Evolutionary conservation across 2,888 invertebrate species (phyloP), one percentile per base, ranked within the genome.

Genomic region (Xestia rhomboidea): DNA sequence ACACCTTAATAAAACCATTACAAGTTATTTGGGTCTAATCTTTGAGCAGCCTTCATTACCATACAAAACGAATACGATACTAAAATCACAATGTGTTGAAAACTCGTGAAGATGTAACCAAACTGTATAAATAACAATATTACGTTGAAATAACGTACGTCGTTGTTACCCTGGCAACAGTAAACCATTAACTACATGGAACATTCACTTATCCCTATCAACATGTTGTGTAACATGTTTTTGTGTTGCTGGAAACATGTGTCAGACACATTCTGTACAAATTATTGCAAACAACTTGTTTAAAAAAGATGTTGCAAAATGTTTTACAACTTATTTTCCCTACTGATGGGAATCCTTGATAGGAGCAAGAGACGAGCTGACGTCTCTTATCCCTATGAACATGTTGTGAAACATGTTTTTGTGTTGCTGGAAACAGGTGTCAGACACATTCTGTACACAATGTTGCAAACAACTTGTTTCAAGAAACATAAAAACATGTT

Each of bases 11-110:
- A 67, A 46, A 73, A 74, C 68, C 67, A 69, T 38, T 54, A 76
- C 63, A 54, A 69, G 77, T 83, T 90, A 89, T 91, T 93, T 92
- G 91, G 92, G 91, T 92, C 91, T 84, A 89, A 85, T 90, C 90
- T 91, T 93, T 92, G 92, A 93, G 92, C 93, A 88, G 88, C 77
- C 82, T 73, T 71, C 62, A 68, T 72, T 67, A 69, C 24, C 67
- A 67, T 76, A 84, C 46, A 67, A 73, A 75, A 76, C 38, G 24
- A 62, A 76, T 75, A 78, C 69, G 54, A 78, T 70, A 83, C 57
- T 68, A 75, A 76, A 76, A 81, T 83, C 76, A 83, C 63, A 81
- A 76, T 75, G 64, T 57, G 57, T 63, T 63, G 66, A 82, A 77
- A 84, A 72, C 81, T 73, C 46, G 54, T 82, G 68, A 77, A 82